A percentile compares a stretch with the other conserved stretches of the same genome.
phyloP scores from a whole-genome alignment of 92 coral and sea anemone genomes.

The Paramuricea clavata region DNA sequence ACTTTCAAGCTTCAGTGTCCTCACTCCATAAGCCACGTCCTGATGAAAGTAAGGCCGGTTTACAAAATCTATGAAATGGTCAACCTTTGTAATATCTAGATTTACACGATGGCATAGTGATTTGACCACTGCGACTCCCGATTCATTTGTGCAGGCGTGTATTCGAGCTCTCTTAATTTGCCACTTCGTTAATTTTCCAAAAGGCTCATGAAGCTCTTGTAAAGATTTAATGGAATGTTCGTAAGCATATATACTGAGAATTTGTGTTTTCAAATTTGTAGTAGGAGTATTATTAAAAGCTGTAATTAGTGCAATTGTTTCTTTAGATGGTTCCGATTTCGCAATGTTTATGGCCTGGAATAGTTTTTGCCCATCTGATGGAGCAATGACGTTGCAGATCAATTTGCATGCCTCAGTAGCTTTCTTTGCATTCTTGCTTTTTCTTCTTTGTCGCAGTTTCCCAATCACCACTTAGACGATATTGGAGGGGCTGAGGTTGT shows the following conservation, averaged over 20 bases:
- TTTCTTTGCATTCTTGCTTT: not conserved
- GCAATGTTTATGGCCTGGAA: not conserved
- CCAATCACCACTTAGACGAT: not conserved
- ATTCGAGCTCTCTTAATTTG: conserved; percentile 6
- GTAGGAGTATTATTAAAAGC: not conserved
- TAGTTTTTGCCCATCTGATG: not conserved
- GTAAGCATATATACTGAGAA: not conserved
- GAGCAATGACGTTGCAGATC: not conserved
- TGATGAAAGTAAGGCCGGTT: not conserved
- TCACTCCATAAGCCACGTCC: not conserved
- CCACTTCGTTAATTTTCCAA: not conserved
- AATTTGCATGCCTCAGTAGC: not conserved
- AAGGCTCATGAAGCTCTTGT: not conserved
- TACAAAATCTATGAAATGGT: not conserved
- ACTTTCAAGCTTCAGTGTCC: not conserved
- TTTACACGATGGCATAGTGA: not conserved
- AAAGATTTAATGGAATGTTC: not conserved
- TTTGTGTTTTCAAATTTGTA: not conserved
- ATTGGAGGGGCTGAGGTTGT: conserved; percentile 1
- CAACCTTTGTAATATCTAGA: not conserved
- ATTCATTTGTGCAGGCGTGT: too few species aligned
- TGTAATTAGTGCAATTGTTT: not conserved
- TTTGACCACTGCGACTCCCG: too few species aligned
- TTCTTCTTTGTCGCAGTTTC: not conserved
- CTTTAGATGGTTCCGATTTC: not conserved